phyloP scores from a whole-genome alignment of 1,140 invertebrate genomes.

The Mactra quadrangularis region DNA sequence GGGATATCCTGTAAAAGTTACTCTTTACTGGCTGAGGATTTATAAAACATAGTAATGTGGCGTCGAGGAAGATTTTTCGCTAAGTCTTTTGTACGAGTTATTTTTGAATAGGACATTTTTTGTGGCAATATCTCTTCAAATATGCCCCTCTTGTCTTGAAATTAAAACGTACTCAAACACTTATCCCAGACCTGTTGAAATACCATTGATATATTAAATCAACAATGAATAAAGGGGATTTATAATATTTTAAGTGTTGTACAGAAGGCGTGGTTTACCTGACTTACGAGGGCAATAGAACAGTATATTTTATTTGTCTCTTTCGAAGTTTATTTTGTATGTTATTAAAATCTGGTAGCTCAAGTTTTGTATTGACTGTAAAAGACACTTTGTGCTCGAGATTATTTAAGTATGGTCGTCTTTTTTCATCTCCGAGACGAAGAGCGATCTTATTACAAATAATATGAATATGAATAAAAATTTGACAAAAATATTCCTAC shows the following conservation, averaged over 20 bases:
- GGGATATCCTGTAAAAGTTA: too few relatives aligned
- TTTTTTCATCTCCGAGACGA: constrained; percentile 1
- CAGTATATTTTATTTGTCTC: neutral
- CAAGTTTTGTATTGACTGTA: too few relatives aligned
- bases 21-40: too few relatives aligned
- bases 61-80: too few relatives aligned
- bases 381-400: constrained; percentile 26
- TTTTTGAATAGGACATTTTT: too few relatives aligned
- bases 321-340: neutral
- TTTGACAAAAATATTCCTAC: too few relatives aligned
- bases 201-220: constrained; percentile 28
- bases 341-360: neutral
- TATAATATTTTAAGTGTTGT: constrained; percentile 14
- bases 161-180: constrained; percentile 19
- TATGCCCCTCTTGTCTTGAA: neutral
- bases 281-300: constrained; percentile 30
- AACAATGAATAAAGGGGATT: neutral
- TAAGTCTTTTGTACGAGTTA: too few relatives aligned
- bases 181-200: constrained; percentile 25
- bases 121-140: too few relatives aligned
- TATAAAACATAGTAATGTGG: too few relatives aligned
- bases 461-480: neutral
- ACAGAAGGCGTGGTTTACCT: constrained; percentile 21
- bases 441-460: neutral
- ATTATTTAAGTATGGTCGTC: constrained; percentile 11